phyloP scores from a whole-genome alignment of 2,797 vertebrate species.

The Chromis chromis region DNA sequence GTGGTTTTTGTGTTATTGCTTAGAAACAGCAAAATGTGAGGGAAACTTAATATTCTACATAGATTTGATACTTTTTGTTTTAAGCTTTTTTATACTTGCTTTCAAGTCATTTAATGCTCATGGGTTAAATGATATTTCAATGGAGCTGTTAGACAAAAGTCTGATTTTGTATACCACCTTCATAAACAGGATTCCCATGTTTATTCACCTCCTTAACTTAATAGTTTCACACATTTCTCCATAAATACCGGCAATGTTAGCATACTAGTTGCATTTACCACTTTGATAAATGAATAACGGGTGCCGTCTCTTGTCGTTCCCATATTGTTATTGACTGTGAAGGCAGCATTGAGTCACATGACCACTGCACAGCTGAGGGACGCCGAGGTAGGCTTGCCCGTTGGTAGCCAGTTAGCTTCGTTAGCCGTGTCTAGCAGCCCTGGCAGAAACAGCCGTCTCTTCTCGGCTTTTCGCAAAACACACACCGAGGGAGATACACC shows the following conservation, averaged over 20 bases:
- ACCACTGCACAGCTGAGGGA: constrained; percentile 77
- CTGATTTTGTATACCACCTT: neutral
- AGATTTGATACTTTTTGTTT: neutral
- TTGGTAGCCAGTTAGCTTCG: constrained; percentile 72
- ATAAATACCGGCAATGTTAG: neutral
- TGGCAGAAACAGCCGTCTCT: constrained; percentile 21
- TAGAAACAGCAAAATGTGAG: neutral
- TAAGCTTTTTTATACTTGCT: neutral
- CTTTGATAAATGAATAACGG: neutral
- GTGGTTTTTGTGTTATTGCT: neutral
- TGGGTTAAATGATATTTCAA: neutral
- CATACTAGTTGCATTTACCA: neutral
- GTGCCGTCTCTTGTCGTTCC: too few relatives aligned
- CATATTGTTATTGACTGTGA: constrained; percentile 17
- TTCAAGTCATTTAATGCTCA: neutral
- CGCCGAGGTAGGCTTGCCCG: constrained; percentile 66
- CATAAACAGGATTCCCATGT: neutral
- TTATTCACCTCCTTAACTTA: neutral
- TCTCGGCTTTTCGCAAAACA: constrained; percentile 14
- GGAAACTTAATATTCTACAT: neutral
- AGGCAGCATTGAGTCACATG: constrained; percentile 73
- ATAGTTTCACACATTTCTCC: neutral
- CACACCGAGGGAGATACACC: neutral
- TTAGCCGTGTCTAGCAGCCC: constrained; percentile 65
- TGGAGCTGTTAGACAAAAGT: neutral